These are phyloP conservation scores for Mactra quadrangularis DNA, from an alignment of 1,140 invertebrate species.

Conservation along the genomic window DNA sequence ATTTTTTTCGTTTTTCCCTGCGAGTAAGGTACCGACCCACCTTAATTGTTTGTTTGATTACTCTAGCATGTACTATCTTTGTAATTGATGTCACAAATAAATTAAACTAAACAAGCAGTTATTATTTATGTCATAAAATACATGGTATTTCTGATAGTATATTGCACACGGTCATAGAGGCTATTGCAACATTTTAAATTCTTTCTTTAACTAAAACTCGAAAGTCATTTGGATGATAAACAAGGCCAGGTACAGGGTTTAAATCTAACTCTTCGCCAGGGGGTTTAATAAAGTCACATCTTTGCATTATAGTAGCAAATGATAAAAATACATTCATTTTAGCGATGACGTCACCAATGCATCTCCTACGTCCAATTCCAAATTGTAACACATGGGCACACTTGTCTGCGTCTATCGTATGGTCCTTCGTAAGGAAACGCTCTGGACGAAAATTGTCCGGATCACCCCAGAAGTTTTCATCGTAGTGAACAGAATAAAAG, in stretches of 20 bases:
- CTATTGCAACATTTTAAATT: too few relatives aligned
- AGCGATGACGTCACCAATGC: slow-evolving; percentile 52
- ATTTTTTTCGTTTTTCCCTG: too few relatives aligned
- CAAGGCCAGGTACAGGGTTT: not conserved
- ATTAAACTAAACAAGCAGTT: too few relatives aligned
- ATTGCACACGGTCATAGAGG: too few relatives aligned
- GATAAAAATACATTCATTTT: not conserved
- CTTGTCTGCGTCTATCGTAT: slow-evolving; percentile 81
- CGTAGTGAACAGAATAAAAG: slow-evolving; percentile 73
- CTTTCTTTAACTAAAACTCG: not conserved
- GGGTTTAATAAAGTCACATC: not conserved
- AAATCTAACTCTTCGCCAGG: not conserved
- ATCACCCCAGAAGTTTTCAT: slow-evolving; percentile 86
- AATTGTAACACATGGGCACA: slow-evolving; percentile 24
- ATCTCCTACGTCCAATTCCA: slow-evolving; percentile 59
- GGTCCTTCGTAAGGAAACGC: slow-evolving; percentile 88
- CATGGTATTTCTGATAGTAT: too few relatives aligned
- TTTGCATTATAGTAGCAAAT: slow-evolving; percentile 11
- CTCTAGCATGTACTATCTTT: too few relatives aligned
- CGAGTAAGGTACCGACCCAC: too few relatives aligned
- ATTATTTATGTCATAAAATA: too few relatives aligned
- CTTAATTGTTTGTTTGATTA: too few relatives aligned
- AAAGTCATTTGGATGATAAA: slow-evolving; percentile 10
- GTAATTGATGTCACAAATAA: too few relatives aligned
- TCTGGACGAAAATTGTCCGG: slow-evolving; percentile 90